A percentile compares a stretch with the other conserved stretches of the same genome.
These are phyloP conservation scores for Hozukius guyotensis DNA, from an alignment of 2,797 vertebrate genomes.

Conservation along the genomic window DNA sequence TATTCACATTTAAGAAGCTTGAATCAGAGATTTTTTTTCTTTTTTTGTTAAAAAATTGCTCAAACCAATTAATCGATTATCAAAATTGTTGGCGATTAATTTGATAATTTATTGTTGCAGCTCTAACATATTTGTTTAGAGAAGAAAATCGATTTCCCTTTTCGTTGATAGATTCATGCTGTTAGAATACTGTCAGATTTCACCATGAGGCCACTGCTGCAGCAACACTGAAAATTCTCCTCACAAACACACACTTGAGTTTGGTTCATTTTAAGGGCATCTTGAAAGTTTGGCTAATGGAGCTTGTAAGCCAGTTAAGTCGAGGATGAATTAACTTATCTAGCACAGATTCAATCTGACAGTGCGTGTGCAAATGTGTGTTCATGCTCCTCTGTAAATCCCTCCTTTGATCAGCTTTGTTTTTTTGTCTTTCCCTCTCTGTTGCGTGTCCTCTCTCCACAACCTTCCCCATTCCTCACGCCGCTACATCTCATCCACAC, in stretches of 20 bases:
- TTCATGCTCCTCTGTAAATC: constrained; percentile 11
- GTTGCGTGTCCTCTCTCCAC: neutral
- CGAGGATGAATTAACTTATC: constrained; percentile 30
- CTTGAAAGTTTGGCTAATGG: constrained; percentile 38
- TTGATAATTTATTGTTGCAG: too few species aligned
- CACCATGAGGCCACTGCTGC: neutral
- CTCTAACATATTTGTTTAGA: neutral
- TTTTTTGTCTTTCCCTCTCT: neutral
- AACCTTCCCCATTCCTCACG: neutral
- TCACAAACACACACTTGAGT: constrained; percentile 1
- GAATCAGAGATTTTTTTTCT: too few species aligned
- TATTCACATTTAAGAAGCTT: too few species aligned
- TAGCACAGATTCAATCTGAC: constrained; percentile 18
- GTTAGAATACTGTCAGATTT: neutral
- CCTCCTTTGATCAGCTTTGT: constrained; percentile 13
- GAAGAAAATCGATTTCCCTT: neutral
- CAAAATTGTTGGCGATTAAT: too few species aligned
- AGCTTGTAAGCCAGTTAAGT: constrained; percentile 42
- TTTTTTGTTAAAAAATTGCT: too few species aligned
- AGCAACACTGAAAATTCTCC: neutral
- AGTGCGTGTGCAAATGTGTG: constrained; percentile 10
- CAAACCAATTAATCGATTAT: too few species aligned
- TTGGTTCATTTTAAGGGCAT: constrained; percentile 46
- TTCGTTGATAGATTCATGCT: neutral
- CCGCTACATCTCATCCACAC: neutral